Evolutionary conservation across 2,888 invertebrate genomes (phyloP).

Genomic region (Zygaena filipendulae): DNA sequence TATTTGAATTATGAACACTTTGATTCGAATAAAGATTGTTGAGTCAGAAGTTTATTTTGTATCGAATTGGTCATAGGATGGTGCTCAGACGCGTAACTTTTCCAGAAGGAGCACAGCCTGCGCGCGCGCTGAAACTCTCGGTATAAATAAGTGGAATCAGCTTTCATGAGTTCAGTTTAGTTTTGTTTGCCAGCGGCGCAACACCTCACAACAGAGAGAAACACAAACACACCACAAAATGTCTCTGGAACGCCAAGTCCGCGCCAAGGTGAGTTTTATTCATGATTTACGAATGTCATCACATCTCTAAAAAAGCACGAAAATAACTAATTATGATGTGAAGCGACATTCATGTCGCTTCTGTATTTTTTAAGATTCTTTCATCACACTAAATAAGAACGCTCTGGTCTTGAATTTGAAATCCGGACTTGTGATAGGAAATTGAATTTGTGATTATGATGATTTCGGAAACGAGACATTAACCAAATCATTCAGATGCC

Average conservation of each 20-base stretch:
- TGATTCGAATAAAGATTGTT: too few species aligned
- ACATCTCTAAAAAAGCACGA: neutral
- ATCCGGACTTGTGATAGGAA: too few species aligned
- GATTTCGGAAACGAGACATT: too few species aligned
- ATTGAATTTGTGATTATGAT: too few species aligned
- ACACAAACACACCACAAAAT: conserved; percentile 61
- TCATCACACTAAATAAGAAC: too few species aligned
- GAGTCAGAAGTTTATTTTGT: conserved; percentile 55
- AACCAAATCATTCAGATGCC: too few species aligned
- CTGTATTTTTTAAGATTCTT: too few species aligned
- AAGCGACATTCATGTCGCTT: too few species aligned
- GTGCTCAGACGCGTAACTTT: conserved; percentile 35
- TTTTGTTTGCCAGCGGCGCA: conserved; percentile 39
- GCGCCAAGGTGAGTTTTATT: conserved; percentile 77
- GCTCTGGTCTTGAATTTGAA: too few species aligned
- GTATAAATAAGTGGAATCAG: conserved; percentile 57
- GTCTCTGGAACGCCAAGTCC: conserved; percentile 94
- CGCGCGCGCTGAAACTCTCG: conserved; percentile 22
- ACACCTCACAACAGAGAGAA: conserved; percentile 32
- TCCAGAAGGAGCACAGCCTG: conserved; percentile 60
- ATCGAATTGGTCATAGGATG: conserved; percentile 32
- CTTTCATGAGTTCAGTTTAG: conserved; percentile 63
- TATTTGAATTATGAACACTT: too few species aligned
- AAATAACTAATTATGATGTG: neutral
- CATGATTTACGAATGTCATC: neutral